Evolutionary conservation across 2,888 invertebrate genomes (phyloP), one percentile per base, ranked within the genome.

Genomic region (Yponomeuta cagnagella): DNA sequence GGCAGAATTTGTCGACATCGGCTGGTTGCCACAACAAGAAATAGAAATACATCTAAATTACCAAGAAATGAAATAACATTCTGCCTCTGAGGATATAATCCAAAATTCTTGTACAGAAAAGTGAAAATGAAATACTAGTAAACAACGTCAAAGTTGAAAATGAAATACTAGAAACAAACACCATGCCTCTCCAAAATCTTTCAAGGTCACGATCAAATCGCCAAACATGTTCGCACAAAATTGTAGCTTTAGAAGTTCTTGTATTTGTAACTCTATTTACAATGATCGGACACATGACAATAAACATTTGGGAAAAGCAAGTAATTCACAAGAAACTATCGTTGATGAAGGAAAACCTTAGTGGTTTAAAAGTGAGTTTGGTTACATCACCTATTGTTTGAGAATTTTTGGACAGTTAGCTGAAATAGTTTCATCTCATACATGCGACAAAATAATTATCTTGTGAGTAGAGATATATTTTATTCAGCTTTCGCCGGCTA

Each of bases 261-360:
- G 30, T 65, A 30, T 12, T 65, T 31, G 10, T 65, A 4, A 30
- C 10, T 33, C 65, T 65, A 10, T 65, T 86, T 12, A 79, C 79
- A 2, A 72, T 89, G 4, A 73, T 85, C 0, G 86, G 87, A 9
- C 88, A 90, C 73, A 70, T 88, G 8, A 76, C 79, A 1, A 77
- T 83, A 0, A 85, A 83, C 70, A 80, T 87, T 72, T 90, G 87
- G 88, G 89, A 90, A 73, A 78, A 81, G 70, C 82, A 82, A 67
- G 74, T 82, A 2, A 78, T 90, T 70, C 81, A 85, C 72, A 76
- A 74, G 1, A 86, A 90, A 73, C 72, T 90, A 37, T 73, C 72
- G 9, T 76, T 74, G 37, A 82, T 90, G 79, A 90, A 87, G 74
- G 75, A 74, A 15, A 87, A 82, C 66, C 75, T 91, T 58, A 72